phyloP scores from a whole-genome alignment of 2,113 vertebrate genomes.

The Tragelaphus imberbis region DNA sequence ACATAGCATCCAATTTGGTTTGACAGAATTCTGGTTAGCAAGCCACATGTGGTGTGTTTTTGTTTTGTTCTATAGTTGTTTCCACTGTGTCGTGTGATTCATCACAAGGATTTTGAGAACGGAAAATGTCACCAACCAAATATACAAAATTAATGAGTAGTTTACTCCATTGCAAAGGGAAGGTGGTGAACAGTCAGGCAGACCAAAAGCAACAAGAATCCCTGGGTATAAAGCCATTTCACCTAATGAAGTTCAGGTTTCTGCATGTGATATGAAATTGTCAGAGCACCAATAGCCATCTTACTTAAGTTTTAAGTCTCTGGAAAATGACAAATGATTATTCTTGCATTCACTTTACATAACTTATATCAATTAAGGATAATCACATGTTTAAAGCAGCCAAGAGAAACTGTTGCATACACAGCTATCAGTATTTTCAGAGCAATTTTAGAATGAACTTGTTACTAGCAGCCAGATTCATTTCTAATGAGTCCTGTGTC shows the following conservation, averaged over 20 bases:
- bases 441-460: neutral
- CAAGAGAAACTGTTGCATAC: neutral
- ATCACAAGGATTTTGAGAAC: conserved; percentile 58
- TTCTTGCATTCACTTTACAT: neutral
- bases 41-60: conserved; percentile 58
- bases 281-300: neutral
- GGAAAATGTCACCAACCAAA: conserved; percentile 63
- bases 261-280: neutral
- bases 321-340: neutral
- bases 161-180: conserved; percentile 53
- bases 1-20: conserved; percentile 40
- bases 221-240: neutral
- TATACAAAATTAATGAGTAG: conserved; percentile 64
- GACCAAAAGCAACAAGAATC: conserved; percentile 18
- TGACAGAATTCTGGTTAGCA: conserved; percentile 46
- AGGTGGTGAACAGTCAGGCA: conserved; percentile 34
- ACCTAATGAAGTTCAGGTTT: neutral
- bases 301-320: conserved; percentile 30
- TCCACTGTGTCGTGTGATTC: conserved; percentile 41
- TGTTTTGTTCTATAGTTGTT: conserved; percentile 63
- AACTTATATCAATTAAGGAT: neutral
- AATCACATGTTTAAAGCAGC: neutral
- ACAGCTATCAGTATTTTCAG: neutral
- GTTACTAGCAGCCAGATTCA: neutral
- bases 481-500: neutral